Conservation (phyloP, 2,113 vertebrate genomes). For the Nanger granti region DNA sequence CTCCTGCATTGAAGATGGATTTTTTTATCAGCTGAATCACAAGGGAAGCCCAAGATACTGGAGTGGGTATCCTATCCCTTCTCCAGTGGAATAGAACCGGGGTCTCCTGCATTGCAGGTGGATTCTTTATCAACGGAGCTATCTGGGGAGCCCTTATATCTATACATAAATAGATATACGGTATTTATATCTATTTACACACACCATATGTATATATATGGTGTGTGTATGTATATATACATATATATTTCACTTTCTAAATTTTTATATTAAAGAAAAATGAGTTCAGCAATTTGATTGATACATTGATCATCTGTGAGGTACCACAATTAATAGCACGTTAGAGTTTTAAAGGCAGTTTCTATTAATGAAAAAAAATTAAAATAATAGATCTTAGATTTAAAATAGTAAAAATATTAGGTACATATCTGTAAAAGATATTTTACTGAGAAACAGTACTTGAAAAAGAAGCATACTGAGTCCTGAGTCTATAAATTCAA, state of each 20-base stretch:
- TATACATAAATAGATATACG: background rate
- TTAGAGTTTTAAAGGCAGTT: conserved; percentile 72
- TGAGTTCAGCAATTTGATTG: conserved; percentile 65
- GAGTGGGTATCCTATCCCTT: background rate
- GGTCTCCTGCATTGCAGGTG: background rate
- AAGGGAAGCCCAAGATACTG: background rate
- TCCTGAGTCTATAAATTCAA: background rate
- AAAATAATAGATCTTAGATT: background rate
- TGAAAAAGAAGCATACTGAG: background rate
- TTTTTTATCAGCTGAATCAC: background rate
- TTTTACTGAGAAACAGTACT: background rate
- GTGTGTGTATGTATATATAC: background rate
- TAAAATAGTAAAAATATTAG: background rate
- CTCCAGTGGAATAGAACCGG: background rate
- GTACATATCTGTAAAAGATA: background rate
- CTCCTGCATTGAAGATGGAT: background rate
- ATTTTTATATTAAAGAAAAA: conserved; percentile 7
- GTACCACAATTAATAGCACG: conserved; percentile 50
- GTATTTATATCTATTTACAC: background rate
- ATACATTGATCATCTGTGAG: conserved; percentile 55
- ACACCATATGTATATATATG: background rate
- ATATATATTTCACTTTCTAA: background rate
- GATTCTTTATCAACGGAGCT: background rate
- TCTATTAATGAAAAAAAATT: background rate
- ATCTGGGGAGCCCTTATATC: background rate